Conservation (phyloP, 2,113 vertebrate genomes). For the Cranoglanis bouderius region DNA sequence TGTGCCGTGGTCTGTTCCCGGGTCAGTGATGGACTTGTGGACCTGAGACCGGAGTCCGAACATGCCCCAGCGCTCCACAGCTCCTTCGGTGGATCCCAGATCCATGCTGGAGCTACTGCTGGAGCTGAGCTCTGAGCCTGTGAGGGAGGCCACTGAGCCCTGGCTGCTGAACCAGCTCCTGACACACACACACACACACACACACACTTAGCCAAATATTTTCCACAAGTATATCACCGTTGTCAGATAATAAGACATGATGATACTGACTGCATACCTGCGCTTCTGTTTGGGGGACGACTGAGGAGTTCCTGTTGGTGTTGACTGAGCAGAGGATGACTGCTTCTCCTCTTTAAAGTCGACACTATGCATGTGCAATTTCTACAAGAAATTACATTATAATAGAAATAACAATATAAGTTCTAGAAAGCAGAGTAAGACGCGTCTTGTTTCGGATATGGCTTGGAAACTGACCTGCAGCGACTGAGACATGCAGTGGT, state of each 20-base stretch:
- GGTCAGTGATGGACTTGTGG: constrained; percentile 86
- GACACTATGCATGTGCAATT: constrained; percentile 87
- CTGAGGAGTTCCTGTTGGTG: constrained; percentile 81
- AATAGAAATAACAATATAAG: background rate
- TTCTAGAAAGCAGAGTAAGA: background rate
- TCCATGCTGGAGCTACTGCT: constrained; percentile 65
- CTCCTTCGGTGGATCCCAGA: constrained; percentile 75
- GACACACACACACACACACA: constrained; percentile 31
- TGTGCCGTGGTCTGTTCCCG: constrained; percentile 74
- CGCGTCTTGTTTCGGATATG: background rate
- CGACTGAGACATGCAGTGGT: constrained; percentile 83
- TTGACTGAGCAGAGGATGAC: constrained; percentile 84
- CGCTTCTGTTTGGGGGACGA: constrained; percentile 82
- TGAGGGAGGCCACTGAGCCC: constrained; percentile 73
- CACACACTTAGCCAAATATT: background rate
- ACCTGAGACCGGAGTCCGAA: constrained; percentile 83
- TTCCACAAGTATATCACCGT: background rate
- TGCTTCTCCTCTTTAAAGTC: constrained; percentile 87
- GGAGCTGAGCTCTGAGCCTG: constrained; percentile 67
- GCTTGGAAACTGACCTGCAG: constrained; percentile 78
- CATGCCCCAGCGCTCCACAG: constrained; percentile 84
- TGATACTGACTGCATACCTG: constrained; percentile 72
- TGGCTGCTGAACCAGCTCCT: constrained; percentile 86
- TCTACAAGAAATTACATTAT: constrained; percentile 69
- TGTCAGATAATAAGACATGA: background rate